These are phyloP conservation scores for Drosophila borealis DNA, from an alignment of 2,888 invertebrate genomes.

Conservation along the genomic window DNA sequence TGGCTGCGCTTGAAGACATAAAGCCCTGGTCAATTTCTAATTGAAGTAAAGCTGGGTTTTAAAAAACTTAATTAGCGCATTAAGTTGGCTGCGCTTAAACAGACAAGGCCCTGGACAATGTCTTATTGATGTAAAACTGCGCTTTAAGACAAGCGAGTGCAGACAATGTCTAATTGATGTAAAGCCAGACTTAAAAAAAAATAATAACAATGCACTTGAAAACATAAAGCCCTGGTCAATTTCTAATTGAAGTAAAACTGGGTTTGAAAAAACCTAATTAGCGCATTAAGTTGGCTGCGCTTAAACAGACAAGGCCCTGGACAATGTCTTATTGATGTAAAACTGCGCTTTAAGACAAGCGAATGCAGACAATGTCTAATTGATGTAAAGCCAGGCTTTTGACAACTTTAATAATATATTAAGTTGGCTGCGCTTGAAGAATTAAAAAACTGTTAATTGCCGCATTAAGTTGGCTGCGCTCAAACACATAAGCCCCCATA, in stretches of 20 bases:
- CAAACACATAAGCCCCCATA: not conserved
- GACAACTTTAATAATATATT: no score
- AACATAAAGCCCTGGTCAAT: not conserved
- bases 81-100: conserved; percentile 7
- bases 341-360: not conserved
- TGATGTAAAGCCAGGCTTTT: no score
- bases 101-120: not conserved
- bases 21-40: not conserved
- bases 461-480: conserved; percentile 9
- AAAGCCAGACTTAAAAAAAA: no score
- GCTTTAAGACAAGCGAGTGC: no score
- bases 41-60: not conserved
- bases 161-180: not conserved
- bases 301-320: not conserved
- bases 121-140: conserved; percentile 4
- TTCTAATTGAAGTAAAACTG: not conserved
- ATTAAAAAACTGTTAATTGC: not conserved
- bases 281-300: conserved; percentile 8
- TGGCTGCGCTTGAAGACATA: conserved; percentile 4
- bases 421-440: not conserved
- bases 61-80: not conserved
- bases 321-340: conserved; percentile 1
- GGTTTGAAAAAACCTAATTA: not conserved
- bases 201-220: no score
- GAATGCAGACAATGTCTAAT: no score